A percentile compares a stretch with the other conserved stretches of the same genome.
Conservation (phyloP, 2,888 invertebrate species). For the Laothoe populi region DNA sequence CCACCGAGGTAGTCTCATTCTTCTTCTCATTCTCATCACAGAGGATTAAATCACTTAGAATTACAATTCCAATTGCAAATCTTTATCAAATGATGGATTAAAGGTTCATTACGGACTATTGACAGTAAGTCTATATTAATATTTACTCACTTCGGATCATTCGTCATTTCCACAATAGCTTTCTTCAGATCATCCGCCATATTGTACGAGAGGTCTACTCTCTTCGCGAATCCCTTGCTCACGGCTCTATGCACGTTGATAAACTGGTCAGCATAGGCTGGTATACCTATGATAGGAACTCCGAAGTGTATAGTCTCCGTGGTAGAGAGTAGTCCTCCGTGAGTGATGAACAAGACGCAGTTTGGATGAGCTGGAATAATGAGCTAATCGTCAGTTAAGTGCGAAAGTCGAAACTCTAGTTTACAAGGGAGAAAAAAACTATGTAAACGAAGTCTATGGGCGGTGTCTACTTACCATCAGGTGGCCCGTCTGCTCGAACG, state of each 20-base stretch:
- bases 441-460: too few species aligned
- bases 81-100: too few species aligned
- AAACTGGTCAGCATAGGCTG: conserved; percentile 49
- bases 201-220: conserved; percentile 39
- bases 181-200: conserved; percentile 38
- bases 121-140: not conserved
- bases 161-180: conserved; percentile 42
- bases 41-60: too few species aligned
- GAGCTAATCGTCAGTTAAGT: not conserved
- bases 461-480: too few species aligned
- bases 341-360: conserved; percentile 40
- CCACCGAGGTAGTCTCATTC: too few species aligned
- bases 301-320: conserved; percentile 40
- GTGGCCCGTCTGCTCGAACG: too few species aligned
- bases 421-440: too few species aligned
- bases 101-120: too few species aligned
- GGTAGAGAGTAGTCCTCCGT: conserved; percentile 41
- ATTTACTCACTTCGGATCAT: conserved; percentile 35
- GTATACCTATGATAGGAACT: conserved; percentile 51
- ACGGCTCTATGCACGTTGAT: conserved; percentile 43
- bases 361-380: conserved; percentile 38
- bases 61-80: too few species aligned
- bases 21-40: too few species aligned
- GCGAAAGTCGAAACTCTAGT: too few species aligned
- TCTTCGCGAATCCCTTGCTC: conserved; percentile 44